Evolutionary conservation across 2,797 vertebrate species (phyloP).

Genomic region (Pangasius mekongensis): DNA sequence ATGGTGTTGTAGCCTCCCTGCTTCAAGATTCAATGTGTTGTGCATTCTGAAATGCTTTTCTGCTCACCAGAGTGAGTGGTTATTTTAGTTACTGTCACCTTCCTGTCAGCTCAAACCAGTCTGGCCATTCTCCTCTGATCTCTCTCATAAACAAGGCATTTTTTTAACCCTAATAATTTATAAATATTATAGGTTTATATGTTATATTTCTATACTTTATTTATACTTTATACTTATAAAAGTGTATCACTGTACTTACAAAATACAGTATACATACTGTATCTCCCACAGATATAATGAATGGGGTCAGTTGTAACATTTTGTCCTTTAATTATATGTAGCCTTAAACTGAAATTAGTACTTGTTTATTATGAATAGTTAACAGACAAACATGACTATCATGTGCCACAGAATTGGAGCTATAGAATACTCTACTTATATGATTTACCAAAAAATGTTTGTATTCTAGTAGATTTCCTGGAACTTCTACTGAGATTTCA

Average conservation of each 20-base stretch:
- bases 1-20: background rate
- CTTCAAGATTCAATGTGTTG: background rate
- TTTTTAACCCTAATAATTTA: background rate
- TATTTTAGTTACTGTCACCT: background rate
- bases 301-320: background rate
- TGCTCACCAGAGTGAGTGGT: background rate
- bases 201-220: background rate
- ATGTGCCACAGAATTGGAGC: background rate
- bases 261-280: background rate
- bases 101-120: background rate
- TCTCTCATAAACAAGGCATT: no score
- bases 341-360: background rate
- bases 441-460: background rate
- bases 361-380: background rate
- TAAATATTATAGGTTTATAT: background rate
- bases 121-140: no score
- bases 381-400: background rate
- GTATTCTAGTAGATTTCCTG: background rate
- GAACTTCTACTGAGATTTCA: background rate
- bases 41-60: background rate
- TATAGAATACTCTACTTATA: background rate
- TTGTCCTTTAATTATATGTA: background rate
- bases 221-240: background rate
- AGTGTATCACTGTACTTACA: background rate
- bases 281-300: background rate